Base-by-base conservation (phyloP, 1,140 invertebrate genomes). In the Parasteatoda tepidariorum region DNA sequence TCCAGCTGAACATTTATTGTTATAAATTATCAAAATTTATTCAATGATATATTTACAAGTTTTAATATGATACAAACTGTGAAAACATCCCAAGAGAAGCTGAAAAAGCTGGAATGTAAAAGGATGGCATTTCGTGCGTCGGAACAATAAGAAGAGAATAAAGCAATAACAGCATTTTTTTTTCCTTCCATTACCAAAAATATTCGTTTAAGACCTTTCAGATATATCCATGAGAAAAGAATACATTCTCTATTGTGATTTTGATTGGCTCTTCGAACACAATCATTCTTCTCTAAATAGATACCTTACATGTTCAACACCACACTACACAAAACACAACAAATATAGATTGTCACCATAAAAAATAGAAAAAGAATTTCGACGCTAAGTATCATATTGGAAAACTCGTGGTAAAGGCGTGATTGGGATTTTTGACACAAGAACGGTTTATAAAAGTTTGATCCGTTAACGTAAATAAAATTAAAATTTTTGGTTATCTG, bases 11-110 rank as follows among this genome's bases (percentile, higher is more conserved):
- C 81, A 78, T 84, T 79, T 79, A 84, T 84, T 84, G 82, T 84
- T 75, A 84, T 84, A 84, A 84, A 75, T 84, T 84, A 84, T 84
- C 82, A 84, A 84, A 84, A 84, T 84, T 84, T 84, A 84, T 84
- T 84, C 82, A 84, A 84, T 84, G 82, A 84, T 84, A 76, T 84
- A 84, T 84, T 67, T 84, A 84, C 82, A 84, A 76, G 73, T 84
- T n/a, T n/a, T 48, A 84, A 84, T 84, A 84, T 84, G 82, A 84
- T 84, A 84, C 82, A 84, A 84, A 84, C 73, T 84, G 82, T 84
- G 82, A 84, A 84, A 84, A 83, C 81, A 83, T 83, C 70, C 68
- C 81, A 83, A 83, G 81, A 74, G 70, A 83, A 83, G 81, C 68
- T 62, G 68, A 83, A 83, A 83, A 83, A 83, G 79, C 81, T 73